Evolutionary conservation across 2,113 vertebrate genomes (phyloP).

Genomic region (Anoplopoma fimbria): DNA sequence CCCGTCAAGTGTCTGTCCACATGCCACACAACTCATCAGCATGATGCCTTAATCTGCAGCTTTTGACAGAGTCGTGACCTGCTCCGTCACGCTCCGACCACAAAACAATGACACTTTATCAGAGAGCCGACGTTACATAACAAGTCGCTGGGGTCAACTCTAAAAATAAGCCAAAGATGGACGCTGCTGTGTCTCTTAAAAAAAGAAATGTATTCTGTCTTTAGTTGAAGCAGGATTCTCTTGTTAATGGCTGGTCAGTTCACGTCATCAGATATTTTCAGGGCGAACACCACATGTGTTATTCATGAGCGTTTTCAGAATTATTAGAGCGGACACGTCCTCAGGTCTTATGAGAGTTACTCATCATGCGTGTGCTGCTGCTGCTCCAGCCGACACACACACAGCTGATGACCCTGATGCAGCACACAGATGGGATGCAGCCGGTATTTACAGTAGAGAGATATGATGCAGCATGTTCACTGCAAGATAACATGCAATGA

Average conservation of each 20-base stretch:
- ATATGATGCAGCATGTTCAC: background rate
- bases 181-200: background rate
- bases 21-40: conserved; percentile 5
- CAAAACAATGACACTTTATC: conserved; percentile 42
- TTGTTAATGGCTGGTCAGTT: background rate
- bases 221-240: background rate
- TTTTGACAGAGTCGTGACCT: conserved; percentile 56
- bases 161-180: conserved; percentile 20
- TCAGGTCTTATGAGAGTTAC: conserved; percentile 49
- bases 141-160: background rate
- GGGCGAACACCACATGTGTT: background rate
- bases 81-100: conserved; percentile 39
- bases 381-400: conserved; percentile 16
- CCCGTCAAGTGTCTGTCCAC: conserved; percentile 46
- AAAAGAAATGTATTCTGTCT: background rate
- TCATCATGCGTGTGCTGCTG: conserved; percentile 52
- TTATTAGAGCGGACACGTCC: conserved; percentile 70
- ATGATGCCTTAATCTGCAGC: conserved; percentile 52
- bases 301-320: conserved; percentile 28
- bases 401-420: conserved; percentile 53
- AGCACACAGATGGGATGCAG: conserved; percentile 12
- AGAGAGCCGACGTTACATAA: conserved; percentile 21
- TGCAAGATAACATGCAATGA: background rate
- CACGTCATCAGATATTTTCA: conserved; percentile 23
- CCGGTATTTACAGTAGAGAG: background rate